Evolutionary conservation across 1,140 invertebrate species (phyloP).

Genomic region (Brachionus rotundiformis): DNA sequence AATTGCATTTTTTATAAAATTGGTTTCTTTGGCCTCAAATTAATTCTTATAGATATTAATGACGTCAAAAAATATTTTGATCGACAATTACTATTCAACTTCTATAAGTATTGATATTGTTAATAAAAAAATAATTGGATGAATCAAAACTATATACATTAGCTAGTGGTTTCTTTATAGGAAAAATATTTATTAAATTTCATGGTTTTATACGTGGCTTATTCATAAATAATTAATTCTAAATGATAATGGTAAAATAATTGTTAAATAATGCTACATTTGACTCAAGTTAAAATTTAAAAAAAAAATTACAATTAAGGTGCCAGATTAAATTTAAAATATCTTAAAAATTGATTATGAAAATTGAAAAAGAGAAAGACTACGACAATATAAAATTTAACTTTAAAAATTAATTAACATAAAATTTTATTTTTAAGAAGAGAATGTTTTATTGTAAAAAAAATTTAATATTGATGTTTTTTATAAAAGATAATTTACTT

Average conservation of each 20-base stretch:
- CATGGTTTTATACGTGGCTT: background rate
- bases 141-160: background rate
- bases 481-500: no score
- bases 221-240: background rate
- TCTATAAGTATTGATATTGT: background rate
- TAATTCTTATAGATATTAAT: background rate
- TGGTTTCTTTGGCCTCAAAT: background rate
- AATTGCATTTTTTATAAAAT: slow-evolving; percentile 36
- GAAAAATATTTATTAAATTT: background rate
- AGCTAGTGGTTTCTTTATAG: background rate
- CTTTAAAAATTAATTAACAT: no score
- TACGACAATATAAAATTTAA: no score
- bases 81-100: background rate
- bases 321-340: no score
- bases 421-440: no score
- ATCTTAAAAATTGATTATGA: no score
- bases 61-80: background rate
- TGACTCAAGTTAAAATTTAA: no score
- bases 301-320: no score
- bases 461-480: no score
- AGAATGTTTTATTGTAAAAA: no score
- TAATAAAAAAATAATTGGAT: background rate
- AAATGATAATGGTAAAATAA: background rate
- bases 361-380: no score
- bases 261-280: background rate